phyloP scores from a whole-genome alignment of 2,888 invertebrate genomes.

The Eueremaeus valkanovi region DNA sequence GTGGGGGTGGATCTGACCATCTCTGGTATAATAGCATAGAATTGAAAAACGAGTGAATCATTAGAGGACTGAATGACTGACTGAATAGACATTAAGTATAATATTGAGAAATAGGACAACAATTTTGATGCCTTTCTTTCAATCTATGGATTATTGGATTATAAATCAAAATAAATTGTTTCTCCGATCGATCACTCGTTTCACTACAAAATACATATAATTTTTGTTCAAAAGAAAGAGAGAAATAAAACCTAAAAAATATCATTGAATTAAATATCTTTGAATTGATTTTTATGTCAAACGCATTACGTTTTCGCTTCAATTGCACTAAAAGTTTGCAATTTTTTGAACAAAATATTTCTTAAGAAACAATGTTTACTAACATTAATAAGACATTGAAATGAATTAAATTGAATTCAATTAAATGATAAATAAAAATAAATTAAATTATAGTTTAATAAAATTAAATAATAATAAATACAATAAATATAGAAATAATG shows the following conservation, averaged over 20 bases:
- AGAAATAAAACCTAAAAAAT: neutral
- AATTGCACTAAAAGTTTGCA: too few species aligned
- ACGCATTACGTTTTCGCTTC: too few species aligned
- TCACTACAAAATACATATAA: neutral
- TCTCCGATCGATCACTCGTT: slow-evolving; percentile 8
- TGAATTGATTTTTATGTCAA: too few species aligned
- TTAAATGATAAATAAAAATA: neutral
- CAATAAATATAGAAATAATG: too few species aligned
- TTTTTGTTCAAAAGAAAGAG: neutral
- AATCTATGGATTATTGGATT: neutral
- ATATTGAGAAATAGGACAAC: neutral
- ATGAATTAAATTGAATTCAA: neutral
- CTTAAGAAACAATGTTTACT: neutral
- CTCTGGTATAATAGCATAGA: neutral
- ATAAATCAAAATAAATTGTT: slow-evolving; percentile 25
- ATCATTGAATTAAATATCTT: neutral
- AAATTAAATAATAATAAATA: too few species aligned
- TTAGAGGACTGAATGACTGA: neutral
- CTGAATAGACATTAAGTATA: neutral
- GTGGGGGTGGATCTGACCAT: too few species aligned
- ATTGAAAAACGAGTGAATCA: slow-evolving; percentile 6
- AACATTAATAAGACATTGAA: neutral
- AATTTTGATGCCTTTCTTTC: slow-evolving; percentile 12
- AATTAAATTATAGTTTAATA: too few species aligned
- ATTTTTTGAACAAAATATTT: neutral